Percentiles rank a stretch among this genome's conserved stretches.
Evolutionary conservation across 2,797 vertebrate species (phyloP).

Genomic region (Rhodeus uyekii): DNA sequence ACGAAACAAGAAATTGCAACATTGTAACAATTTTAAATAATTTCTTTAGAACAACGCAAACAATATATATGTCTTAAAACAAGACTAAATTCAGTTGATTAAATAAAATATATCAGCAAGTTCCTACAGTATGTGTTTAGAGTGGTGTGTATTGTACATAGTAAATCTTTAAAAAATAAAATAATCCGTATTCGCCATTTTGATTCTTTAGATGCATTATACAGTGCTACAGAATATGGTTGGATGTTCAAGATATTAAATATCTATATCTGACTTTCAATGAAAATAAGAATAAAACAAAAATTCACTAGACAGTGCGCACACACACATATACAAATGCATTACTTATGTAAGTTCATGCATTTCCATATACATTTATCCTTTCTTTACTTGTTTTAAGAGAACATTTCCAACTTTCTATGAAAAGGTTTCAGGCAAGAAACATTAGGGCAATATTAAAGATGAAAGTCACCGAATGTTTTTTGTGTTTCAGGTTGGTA

Average conservation of each 20-base stretch:
- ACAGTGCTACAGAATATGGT: not conserved
- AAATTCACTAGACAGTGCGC: not conserved
- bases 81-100: not conserved
- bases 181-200: not conserved
- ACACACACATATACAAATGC: not conserved
- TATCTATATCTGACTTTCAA: not conserved
- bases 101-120: not conserved
- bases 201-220: not conserved
- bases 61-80: not conserved
- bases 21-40: not conserved
- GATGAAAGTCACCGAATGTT: conserved; percentile 25
- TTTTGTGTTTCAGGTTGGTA: conserved; percentile 90
- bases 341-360: not conserved
- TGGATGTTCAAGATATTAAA: not conserved
- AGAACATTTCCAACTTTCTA: not conserved
- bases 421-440: not conserved
- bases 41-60: not conserved
- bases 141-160: not conserved
- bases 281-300: not conserved
- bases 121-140: not conserved
- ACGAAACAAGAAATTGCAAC: not conserved
- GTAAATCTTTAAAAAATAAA: not conserved
- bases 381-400: not conserved
- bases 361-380: not conserved
- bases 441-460: conserved; percentile 15